phyloP scores from a whole-genome alignment of 2,113 vertebrate genomes.

The Pluvianellus socialis region DNA sequence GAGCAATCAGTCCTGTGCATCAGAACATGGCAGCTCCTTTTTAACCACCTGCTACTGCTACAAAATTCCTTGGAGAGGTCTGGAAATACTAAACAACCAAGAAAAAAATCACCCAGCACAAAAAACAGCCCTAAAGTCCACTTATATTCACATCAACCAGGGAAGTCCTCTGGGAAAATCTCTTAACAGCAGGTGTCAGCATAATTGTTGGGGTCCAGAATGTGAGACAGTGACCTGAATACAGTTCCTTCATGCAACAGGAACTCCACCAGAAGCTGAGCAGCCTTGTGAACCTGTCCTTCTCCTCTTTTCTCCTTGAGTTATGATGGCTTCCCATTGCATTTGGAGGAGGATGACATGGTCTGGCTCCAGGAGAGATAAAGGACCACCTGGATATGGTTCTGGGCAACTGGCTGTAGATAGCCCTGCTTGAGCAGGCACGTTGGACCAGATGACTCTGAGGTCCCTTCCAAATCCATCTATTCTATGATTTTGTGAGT shows the following conservation, averaged over 20 bases:
- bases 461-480: not conserved
- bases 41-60: not conserved
- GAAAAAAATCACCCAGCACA: not conserved
- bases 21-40: not conserved
- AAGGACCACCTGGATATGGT: not conserved
- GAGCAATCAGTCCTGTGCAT: not conserved
- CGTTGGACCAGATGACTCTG: not conserved
- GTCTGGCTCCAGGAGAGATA: not conserved
- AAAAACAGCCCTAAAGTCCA: not conserved
- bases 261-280: not conserved
- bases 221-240: accelerated
- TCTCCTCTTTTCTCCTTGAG: not conserved
- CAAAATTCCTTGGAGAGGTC: not conserved
- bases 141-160: not conserved
- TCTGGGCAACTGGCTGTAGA: not conserved
- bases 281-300: not conserved
- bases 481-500: not conserved
- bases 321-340: not conserved
- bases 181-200: not conserved
- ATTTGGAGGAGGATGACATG: not conserved
- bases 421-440: not conserved
- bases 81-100: not conserved
- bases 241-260: not conserved
- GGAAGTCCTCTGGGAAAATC: not conserved
- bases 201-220: not conserved